Base-by-base conservation (phyloP, 2,797 vertebrate genomes). In the Semotilus atromaculatus region DNA sequence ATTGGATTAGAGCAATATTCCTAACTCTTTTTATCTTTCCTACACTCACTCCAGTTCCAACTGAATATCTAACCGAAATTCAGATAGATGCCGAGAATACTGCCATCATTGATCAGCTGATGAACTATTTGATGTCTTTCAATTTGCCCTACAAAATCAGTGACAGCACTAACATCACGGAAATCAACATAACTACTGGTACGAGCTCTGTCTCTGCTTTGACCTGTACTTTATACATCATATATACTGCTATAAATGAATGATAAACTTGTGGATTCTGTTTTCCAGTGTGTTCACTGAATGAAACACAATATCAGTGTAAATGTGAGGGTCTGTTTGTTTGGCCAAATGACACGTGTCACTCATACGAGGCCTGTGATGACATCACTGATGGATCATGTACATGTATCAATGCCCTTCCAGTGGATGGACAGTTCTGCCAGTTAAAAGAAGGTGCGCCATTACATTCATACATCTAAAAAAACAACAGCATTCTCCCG, bases 401-500 rank as follows among this genome's bases (percentile, higher is more conserved):
- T 67, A 31, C 79, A 51, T 96, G 95, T 80, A 82, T 89, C 51
- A 93, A 81, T 60, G 72, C 76, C 71, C 34, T 93, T 71, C 94
- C 95, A 88, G 43, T 86, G 2, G 19, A 87, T 0, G 91, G 93
- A 80, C 86, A 90, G 75, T 95, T 92, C 84, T 97, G 96, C 74
- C 91, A 94, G 73, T 89, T 87, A 34, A 43, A 84, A 94, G 94
- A 91, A 94, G 85, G 95, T 95, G 91, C 31, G 73, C 4, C 0
- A 9, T 79, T 13, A 51, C 38, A 4, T 51, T 48, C 3, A 79
- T 43, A 21, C 14, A 43, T 64, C 7, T 60, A 8, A 10, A 40
- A 36, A 74, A 19, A 48, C 16, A 31, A 21, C n/a, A 31, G 5
- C 43, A 73, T 73, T 73, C 26, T 51, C 4, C 16, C 1, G 21